Base-by-base conservation (phyloP, 2,113 vertebrate species). In the Opisthocomus hoazin region DNA sequence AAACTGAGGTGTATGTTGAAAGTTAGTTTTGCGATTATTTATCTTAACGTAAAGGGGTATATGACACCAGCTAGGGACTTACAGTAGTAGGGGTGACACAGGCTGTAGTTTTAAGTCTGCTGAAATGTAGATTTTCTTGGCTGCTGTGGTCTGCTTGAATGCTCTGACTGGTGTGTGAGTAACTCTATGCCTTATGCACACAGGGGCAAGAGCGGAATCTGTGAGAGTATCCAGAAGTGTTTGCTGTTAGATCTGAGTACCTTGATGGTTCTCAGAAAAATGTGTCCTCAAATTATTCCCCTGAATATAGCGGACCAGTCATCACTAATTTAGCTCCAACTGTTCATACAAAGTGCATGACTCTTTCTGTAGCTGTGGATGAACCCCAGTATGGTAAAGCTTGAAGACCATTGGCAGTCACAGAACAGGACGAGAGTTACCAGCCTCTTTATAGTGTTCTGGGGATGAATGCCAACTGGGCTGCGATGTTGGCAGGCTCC, bases 1-100 rank as follows among this genome's bases (percentile, higher is more conserved):
- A 96, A 90, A 63, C 68, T 73, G 69, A 96, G 43, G 87, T 92
- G 24, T 75, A 36, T 93, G 85, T 95, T 96, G 90, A 94, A 96
- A 96, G 93, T 96, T 96, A 96, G 83, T 93, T 96, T 95, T 96
- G 68, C 95, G 85, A 73, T 97, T 95, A 83, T 95, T 97, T 96
- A 77, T 92, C 61, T 93, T 79, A 93, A 92, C 94, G 83, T 84
- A 92, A 93, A 96, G 68, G 79, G 84, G 46, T 88, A 95, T 90
- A 60, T 90, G 94, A 92, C 76, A 96, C 92, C 92, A 86, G 0
- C 90, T 65, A 63, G 95, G 83, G 87, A 93, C 48, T 91, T 96
- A 68, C 1, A 73, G 57, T 93, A 83, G 71, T 70, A 86, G 51
- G 46, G 27, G 57, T 60, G 85, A 56, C 41, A 51, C 39, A 63